These are phyloP conservation scores for Dugesia japonica DNA, from an alignment of 2,888 invertebrate genomes.

Conservation along the genomic window DNA sequence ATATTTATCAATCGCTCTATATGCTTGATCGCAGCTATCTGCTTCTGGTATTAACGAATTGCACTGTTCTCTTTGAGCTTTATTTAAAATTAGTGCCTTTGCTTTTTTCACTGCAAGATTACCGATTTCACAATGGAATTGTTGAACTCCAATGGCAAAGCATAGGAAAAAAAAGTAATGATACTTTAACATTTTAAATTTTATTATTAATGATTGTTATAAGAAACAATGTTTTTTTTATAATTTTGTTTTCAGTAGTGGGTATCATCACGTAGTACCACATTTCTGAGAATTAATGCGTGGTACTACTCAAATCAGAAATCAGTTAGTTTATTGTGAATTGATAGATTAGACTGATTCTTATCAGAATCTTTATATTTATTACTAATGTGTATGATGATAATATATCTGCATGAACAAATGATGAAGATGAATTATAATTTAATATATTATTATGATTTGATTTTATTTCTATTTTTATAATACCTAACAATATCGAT, in stretches of 20 bases:
- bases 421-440: too few relatives aligned
- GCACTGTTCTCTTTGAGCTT: not conserved
- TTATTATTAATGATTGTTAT: too few relatives aligned
- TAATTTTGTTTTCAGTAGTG: not conserved
- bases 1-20: not conserved
- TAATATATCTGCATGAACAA: too few relatives aligned
- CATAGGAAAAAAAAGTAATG: not conserved
- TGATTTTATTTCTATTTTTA: too few relatives aligned
- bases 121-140: not conserved
- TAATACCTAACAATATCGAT: too few relatives aligned
- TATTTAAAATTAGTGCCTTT: not conserved
- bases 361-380: too few relatives aligned
- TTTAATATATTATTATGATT: too few relatives aligned
- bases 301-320: not conserved
- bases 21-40: not conserved
- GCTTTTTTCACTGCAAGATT: not conserved
- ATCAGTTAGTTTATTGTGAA: not conserved
- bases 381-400: too few relatives aligned
- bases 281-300: not conserved
- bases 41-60: not conserved
- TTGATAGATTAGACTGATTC: too few relatives aligned
- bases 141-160: not conserved
- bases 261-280: not conserved
- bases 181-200: too few relatives aligned
- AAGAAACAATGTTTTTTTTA: not conserved